Evolutionary conservation across 1,140 invertebrate genomes (phyloP), one percentile per base, ranked within the genome.

Genomic region (Wasmannia auropunctata): DNA sequence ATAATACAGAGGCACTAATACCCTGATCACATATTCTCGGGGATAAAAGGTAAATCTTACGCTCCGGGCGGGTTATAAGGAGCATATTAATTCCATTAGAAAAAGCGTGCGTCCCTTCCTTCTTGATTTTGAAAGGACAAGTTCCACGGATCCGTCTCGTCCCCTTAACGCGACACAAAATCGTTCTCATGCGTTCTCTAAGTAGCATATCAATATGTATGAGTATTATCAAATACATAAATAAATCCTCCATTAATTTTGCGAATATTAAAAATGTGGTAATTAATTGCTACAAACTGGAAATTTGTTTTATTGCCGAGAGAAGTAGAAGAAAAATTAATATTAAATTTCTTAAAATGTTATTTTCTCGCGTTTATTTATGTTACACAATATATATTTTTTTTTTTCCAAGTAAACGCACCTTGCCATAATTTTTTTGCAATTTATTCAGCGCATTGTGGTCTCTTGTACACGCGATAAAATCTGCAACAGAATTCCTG

Each of bases 21-120:
- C 94, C 94, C 93, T 94, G 94, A 95, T 95, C 94, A 94, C 93
- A 95, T 95, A 95, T 95, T 95, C 94, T 91, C 85, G 49, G 91
- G 91, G 90, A 94, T 95, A 93, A 94, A 94, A 95, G 93, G 92
- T 92, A 92, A 93, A 94, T 94, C 93, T 93, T 92, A 51, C 80
- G 89, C 90, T 88, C 63, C 85, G 89, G 90, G 91, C 93, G 92
- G 91, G 93, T 94, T 94, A 94, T 93, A 93, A 91, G 91, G 90
- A 91, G 88, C 86, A n/a, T 87, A 92, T 92, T 92, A 92, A 92
- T 92, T 92, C 91, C 91, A 92, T 92, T 92, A 91, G 86, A 91
- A 90, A 90, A 91, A 84, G 72, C 90, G 84, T 74, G 83, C 88
- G 58, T 80, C 84, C 34, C 25, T 75, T 14, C 58, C 49, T 49